phyloP scores from a whole-genome alignment of 2,888 invertebrate genomes.

The Apeira syringaria region DNA sequence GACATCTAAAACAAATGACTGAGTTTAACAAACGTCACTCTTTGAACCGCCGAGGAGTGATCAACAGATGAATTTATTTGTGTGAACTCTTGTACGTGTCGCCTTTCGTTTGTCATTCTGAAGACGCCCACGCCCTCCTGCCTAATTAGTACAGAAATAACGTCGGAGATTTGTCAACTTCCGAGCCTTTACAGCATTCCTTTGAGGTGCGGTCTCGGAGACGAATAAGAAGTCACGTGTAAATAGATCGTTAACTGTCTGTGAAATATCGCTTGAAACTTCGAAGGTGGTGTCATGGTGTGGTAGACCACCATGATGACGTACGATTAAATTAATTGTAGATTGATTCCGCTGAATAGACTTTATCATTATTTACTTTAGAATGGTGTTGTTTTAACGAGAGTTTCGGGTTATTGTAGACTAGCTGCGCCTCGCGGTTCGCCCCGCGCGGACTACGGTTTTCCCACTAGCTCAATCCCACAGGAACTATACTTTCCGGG shows the following conservation, averaged over 20 bases:
- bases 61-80: conserved; percentile 56
- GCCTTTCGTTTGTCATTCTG: conserved; percentile 56
- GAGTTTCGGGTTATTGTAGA: too few relatives aligned
- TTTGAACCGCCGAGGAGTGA: conserved; percentile 33
- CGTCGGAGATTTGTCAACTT: conserved; percentile 78
- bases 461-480: too few relatives aligned
- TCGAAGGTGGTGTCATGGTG: too few relatives aligned
- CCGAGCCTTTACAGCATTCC: conserved; percentile 73
- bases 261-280: conserved; percentile 67
- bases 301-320: conserved; percentile 35
- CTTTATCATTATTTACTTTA: too few relatives aligned
- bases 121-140: conserved; percentile 62
- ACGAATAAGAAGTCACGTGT: conserved; percentile 53
- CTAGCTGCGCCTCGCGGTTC: too few relatives aligned
- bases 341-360: too few relatives aligned
- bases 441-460: too few relatives aligned
- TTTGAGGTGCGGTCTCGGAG: conserved; percentile 56
- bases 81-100: conserved; percentile 44
- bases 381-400: too few relatives aligned
- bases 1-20: conserved; percentile 41
- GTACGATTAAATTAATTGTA: neutral
- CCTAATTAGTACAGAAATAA: conserved; percentile 83
- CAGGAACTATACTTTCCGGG: too few relatives aligned
- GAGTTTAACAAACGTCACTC: conserved; percentile 34
- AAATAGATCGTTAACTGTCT: conserved; percentile 73